Evolutionary conservation across 2,797 vertebrate genomes (phyloP).

Genomic region (Podargus strigoides): DNA sequence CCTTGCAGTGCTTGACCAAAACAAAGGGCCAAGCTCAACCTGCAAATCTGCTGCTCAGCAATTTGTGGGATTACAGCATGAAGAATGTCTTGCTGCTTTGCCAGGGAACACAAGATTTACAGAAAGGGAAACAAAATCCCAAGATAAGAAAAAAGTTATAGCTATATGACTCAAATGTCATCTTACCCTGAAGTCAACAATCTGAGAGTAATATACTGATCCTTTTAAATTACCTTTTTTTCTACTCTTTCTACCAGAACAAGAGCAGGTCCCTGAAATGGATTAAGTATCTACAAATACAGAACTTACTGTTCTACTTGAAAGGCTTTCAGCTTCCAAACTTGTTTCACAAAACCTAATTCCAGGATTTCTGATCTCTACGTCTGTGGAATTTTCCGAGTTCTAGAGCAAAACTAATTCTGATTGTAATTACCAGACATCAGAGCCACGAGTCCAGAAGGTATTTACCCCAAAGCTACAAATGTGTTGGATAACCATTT

Average conservation of each 20-base stretch:
- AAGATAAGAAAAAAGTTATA: neutral
- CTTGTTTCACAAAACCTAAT: neutral
- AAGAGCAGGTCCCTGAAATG: neutral
- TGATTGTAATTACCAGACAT: neutral
- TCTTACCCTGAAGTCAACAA: constrained; percentile 2
- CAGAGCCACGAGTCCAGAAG: neutral
- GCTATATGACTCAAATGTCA: constrained; percentile 20
- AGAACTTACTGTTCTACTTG: neutral
- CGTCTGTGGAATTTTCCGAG: neutral
- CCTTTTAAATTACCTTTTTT: neutral
- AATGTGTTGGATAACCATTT: neutral
- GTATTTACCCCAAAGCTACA: neutral
- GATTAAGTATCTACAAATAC: neutral
- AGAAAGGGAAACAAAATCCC: neutral
- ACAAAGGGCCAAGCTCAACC: neutral
- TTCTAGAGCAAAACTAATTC: neutral
- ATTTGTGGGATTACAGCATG: neutral
- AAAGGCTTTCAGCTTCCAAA: neutral
- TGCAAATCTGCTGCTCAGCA: neutral
- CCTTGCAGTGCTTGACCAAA: neutral
- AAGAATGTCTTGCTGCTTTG: neutral
- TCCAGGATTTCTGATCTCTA: neutral
- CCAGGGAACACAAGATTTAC: neutral
- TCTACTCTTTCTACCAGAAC: neutral
- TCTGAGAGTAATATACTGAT: constrained; percentile 1